Base-by-base conservation (phyloP, 2,797 vertebrate genomes). In the Sebastes wilsoni region DNA sequence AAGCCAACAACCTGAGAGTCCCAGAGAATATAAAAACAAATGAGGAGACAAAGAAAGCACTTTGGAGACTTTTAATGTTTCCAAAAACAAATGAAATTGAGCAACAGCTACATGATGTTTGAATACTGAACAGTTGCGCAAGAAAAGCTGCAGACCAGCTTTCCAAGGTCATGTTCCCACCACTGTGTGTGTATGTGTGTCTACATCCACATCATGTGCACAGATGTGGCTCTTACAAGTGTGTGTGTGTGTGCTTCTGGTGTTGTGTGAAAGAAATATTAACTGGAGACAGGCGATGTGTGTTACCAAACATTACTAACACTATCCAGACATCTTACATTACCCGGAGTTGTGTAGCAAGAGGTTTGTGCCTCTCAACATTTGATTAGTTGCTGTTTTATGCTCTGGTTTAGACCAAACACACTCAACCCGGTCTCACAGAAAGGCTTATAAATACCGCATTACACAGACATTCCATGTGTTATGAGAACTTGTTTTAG, bases 381-480 rank as follows among this genome's bases (percentile, higher is more conserved):
- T 86, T 88, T 75, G 71, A 82, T 88, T 89, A 88, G 77, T 93
- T 85, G 87, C 77, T 77, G 72, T 80, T 90, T 82, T 72, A 49
- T 79, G 46, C 77, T 86, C 87, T 75, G 74, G 76, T 68, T 80
- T 85, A 38, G 59, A 83, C 81, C 88, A 90, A 88, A 82, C 76
- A 76, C 61, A 76, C 28, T 34, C 46, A 49, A 49, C 16, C 8
- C 18, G 8, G 46, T 8, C 46, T 49, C 46, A 49, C 46, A 49
- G 46, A 18, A 49, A 49, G 16, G 46, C 18, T 18, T 20, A 49
- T 49, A 49, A 49, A 49, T 20, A 49, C 46, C 8, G 0, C 18
- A 20, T 49, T 49, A 49, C 46, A 49, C 46, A 49, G 46, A 49
- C 46, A 49, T 49, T 49, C 46, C 46, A 49, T 0, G 46, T 49